These are phyloP conservation scores for Trichonephila clavata DNA, from an alignment of 1,140 invertebrate species.

Conservation along the genomic window DNA sequence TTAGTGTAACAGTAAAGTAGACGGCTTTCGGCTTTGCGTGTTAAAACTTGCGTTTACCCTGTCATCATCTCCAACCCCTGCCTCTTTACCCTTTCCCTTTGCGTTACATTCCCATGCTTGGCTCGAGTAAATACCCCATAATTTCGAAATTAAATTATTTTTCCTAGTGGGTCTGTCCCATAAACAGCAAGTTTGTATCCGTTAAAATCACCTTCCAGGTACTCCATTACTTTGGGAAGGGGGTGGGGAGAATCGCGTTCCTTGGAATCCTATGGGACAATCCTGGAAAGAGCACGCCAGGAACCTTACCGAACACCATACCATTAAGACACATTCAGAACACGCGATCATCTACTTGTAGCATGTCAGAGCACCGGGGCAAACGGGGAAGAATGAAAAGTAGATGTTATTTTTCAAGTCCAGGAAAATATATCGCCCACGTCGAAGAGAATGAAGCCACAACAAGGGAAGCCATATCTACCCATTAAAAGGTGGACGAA, in stretches of 20 bases:
- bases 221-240: background rate
- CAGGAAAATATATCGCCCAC: constrained; percentile 24
- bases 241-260: background rate
- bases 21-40: background rate
- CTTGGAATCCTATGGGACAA: background rate
- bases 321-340: constrained; percentile 16
- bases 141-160: constrained; percentile 30
- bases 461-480: constrained; percentile 40
- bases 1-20: background rate
- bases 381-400: background rate
- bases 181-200: constrained; percentile 30
- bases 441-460: background rate
- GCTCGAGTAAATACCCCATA: background rate
- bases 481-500: constrained; percentile 58
- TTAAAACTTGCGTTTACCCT: constrained; percentile 14
- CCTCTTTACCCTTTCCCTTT: background rate
- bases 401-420: constrained; percentile 21
- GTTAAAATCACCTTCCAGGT: constrained; percentile 13
- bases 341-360: constrained; percentile 21
- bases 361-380: background rate
- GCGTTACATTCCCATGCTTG: background rate
- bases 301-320: background rate
- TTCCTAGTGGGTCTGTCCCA: constrained; percentile 19
- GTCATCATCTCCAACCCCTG: constrained; percentile 29
- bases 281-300: background rate